Conservation (phyloP, 2,888 invertebrate genomes). For the Cyclophora punctaria region DNA sequence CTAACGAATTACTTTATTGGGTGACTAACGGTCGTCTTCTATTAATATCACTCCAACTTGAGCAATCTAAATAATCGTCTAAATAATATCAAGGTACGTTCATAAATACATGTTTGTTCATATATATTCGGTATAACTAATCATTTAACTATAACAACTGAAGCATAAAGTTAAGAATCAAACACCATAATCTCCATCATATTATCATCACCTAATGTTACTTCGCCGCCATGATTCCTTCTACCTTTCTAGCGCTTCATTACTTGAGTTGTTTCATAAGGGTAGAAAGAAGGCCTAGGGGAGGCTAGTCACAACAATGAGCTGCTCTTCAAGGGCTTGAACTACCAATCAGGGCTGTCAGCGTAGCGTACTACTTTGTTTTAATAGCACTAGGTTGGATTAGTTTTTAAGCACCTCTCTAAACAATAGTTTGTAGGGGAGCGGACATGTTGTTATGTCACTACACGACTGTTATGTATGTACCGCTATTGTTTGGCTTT, state of each 20-base stretch:
- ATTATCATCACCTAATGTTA: too few species aligned
- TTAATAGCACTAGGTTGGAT: constrained; percentile 68
- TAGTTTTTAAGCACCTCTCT: constrained; percentile 63
- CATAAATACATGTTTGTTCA: too few species aligned
- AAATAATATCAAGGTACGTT: too few species aligned
- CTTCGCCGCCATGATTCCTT: too few species aligned
- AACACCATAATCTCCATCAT: too few species aligned
- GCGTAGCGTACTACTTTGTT: constrained; percentile 55
- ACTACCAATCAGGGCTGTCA: constrained; percentile 56
- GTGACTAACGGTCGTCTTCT: too few species aligned
- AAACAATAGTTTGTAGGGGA: constrained; percentile 53
- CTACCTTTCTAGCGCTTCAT: not conserved
- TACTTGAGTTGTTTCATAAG: constrained; percentile 4
- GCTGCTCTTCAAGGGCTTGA: constrained; percentile 35
- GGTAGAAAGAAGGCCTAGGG: constrained; percentile 18
- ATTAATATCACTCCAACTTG: too few species aligned
- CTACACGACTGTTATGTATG: constrained; percentile 1
- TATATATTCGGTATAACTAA: too few species aligned
- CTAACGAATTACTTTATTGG: too few species aligned
- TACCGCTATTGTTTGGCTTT: constrained; percentile 12
- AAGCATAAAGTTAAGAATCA: too few species aligned
- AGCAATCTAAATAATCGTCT: too few species aligned
- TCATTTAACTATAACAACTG: too few species aligned
- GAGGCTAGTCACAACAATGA: constrained; percentile 34
- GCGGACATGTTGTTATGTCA: constrained; percentile 44